Conservation (phyloP, 2,113 vertebrate species). For the Epinephelus moara region DNA sequence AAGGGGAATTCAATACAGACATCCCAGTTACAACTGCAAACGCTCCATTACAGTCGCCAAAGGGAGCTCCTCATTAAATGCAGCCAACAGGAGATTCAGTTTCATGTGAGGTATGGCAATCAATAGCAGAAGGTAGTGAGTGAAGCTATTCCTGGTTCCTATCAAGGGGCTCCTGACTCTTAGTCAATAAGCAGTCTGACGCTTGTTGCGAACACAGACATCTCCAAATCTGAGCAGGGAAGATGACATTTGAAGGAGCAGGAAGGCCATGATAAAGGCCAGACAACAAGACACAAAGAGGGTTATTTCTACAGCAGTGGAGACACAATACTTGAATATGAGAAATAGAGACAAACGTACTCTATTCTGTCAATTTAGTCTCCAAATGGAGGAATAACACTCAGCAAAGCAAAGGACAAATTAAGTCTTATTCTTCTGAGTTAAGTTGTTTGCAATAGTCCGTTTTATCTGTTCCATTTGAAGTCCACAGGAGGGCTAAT, state of each 20-base stretch:
- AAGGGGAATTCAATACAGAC: slow-evolving; percentile 62
- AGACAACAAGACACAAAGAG: slow-evolving; percentile 29
- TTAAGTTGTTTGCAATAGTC: neutral
- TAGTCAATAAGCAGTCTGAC: slow-evolving; percentile 65
- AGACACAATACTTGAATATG: slow-evolving; percentile 4
- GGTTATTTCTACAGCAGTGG: slow-evolving; percentile 35
- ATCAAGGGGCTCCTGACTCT: slow-evolving; percentile 58
- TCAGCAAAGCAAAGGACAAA: slow-evolving; percentile 2
- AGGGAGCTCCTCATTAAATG: slow-evolving; percentile 73
- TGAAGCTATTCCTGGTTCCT: slow-evolving; percentile 64
- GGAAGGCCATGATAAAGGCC: slow-evolving; percentile 19
- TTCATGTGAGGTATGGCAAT: slow-evolving; percentile 68
- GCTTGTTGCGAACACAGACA: slow-evolving; percentile 58
- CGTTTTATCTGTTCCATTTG: neutral
- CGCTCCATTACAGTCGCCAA: slow-evolving; percentile 68
- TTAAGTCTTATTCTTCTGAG: neutral
- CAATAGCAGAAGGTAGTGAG: slow-evolving; percentile 62
- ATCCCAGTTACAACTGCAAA: slow-evolving; percentile 58
- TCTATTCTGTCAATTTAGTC: neutral
- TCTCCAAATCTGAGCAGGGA: slow-evolving; percentile 46
- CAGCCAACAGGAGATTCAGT: slow-evolving; percentile 71
- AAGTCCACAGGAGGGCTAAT: neutral
- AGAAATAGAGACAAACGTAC: neutral
- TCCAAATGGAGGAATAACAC: slow-evolving; percentile 4
- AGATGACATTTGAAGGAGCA: slow-evolving; percentile 45